Evolutionary conservation across 2,888 invertebrate genomes (phyloP).

Genomic region (Drosophila differens): DNA sequence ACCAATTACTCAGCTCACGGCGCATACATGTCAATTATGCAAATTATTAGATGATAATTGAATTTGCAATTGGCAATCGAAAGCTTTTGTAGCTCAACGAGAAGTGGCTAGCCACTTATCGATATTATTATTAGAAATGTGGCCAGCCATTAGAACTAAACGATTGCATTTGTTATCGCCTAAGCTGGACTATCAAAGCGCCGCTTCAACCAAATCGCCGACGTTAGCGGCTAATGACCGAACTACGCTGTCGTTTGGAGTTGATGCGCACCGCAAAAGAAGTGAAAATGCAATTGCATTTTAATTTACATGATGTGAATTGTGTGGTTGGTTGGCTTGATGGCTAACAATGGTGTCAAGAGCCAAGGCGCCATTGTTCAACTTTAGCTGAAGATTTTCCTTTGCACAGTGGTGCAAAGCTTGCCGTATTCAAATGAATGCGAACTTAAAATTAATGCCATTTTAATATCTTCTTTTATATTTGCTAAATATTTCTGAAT

Average conservation of each 20-base stretch:
- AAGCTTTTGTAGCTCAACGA: constrained; percentile 18
- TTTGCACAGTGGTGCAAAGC: constrained; percentile 58
- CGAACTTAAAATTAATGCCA: not conserved
- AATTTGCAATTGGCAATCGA: constrained; percentile 40
- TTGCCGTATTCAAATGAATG: constrained; percentile 14
- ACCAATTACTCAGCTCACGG: constrained; percentile 33
- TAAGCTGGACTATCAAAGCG: constrained; percentile 6
- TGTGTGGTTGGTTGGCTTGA: constrained; percentile 49
- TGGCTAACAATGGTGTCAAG: constrained; percentile 66
- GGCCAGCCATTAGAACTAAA: constrained; percentile 8
- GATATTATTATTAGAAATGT: constrained; percentile 23
- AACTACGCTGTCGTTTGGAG: constrained; percentile 22
- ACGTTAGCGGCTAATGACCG: constrained; percentile 32
- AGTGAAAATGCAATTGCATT: constrained; percentile 80
- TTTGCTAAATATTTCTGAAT: not conserved
- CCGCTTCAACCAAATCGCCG: constrained; percentile 13
- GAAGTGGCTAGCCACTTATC: constrained; percentile 15
- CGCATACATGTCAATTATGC: constrained; percentile 51
- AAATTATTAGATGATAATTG: constrained; percentile 57
- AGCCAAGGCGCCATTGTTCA: constrained; percentile 64
- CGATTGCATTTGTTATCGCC: constrained; percentile 16
- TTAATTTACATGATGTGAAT: constrained; percentile 78
- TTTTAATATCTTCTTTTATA: not conserved
- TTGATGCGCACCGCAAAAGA: constrained; percentile 50
- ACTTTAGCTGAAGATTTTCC: constrained; percentile 29